Percentiles rank a stretch among this genome's conserved stretches.
Evolutionary conservation across 2,888 invertebrate species (phyloP).

Genomic region (Volucella zonaria): DNA sequence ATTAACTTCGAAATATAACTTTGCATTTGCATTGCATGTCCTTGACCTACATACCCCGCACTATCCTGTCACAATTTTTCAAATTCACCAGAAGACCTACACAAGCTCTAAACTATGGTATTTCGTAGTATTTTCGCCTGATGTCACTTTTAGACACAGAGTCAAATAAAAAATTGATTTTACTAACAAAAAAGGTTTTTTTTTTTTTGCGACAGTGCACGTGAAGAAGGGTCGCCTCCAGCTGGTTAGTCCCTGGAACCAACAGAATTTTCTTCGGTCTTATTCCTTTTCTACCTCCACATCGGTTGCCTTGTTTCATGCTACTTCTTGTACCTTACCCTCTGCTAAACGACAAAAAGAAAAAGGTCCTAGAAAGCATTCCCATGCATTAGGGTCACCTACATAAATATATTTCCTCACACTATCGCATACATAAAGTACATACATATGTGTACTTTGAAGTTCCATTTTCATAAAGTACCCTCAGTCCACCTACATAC

Average conservation of each 20-base stretch:
- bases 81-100: too few relatives aligned
- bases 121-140: too few relatives aligned
- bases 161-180: constrained; percentile 48
- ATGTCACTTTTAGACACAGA: neutral
- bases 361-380: constrained; percentile 4
- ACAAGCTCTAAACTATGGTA: too few relatives aligned
- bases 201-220: neutral
- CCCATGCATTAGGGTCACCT: constrained; percentile 51
- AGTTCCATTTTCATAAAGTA: constrained; percentile 65
- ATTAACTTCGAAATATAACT: too few relatives aligned
- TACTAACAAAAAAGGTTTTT: constrained; percentile 25
- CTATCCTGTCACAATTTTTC: too few relatives aligned
- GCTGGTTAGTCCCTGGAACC: constrained; percentile 7
- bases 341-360: neutral
- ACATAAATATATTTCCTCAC: constrained; percentile 34
- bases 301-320: constrained; percentile 18
- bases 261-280: constrained; percentile 31
- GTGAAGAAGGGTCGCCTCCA: constrained; percentile 10
- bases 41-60: too few relatives aligned
- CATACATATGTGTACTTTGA: constrained; percentile 45
- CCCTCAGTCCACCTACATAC: constrained; percentile 12
- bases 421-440: constrained; percentile 13
- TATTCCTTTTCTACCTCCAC: neutral
- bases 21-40: too few relatives aligned
- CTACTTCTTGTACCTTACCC: neutral